Base-by-base conservation (phyloP, 2,888 invertebrate species). In the Synergus gifuensis region DNA sequence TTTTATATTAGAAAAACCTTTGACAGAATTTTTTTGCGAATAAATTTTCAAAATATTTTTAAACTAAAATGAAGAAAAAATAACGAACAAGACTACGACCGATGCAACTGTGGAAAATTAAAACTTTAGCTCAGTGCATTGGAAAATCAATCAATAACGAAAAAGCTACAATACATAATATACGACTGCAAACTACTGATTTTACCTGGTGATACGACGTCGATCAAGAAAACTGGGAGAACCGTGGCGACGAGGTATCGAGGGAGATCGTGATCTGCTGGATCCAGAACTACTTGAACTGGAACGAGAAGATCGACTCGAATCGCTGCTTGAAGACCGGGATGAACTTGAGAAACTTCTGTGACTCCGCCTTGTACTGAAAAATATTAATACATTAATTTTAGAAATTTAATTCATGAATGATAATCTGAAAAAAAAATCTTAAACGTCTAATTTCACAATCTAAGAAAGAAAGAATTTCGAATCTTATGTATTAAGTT, bases 141-240 rank as follows among this genome's bases (percentile, higher is more conserved):
- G 76, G 77, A 84, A 82, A 84, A 67, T 79, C 77, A 78, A 78
- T 82, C 54, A 63, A 80, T 77, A 79, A 76, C 78, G 76, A 80
- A 78, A 83, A 81, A 82, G 78, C 80, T 76, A 77, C 69, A 28
- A 8, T 78, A 73, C 78, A 69, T 60, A 73, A 73, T 79, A 76
- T 77, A 69, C 77, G n/a, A 16, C 14, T 73, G 16, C 42, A 18
- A 69, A 66, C 18, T 12, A 49, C 60, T 63, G 2, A 18, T 62
- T 84, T 93, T 95, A 98, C 98, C 98, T 98, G 87, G 98, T 98
- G 89, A 98, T 98, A 87, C 98, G 95, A 81, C 98, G 94, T 87
- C 98, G 94, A 93, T 98, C 98, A 83, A 98, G 94, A 93, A 98
- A 98, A 92, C 98, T 98, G 28, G 98, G 98, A 79, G 98, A 98